A percentile compares a stretch with the other conserved stretches of the same genome.
phyloP scores from a whole-genome alignment of 2,113 vertebrate species.

The Hyperoodon ampullatus region DNA sequence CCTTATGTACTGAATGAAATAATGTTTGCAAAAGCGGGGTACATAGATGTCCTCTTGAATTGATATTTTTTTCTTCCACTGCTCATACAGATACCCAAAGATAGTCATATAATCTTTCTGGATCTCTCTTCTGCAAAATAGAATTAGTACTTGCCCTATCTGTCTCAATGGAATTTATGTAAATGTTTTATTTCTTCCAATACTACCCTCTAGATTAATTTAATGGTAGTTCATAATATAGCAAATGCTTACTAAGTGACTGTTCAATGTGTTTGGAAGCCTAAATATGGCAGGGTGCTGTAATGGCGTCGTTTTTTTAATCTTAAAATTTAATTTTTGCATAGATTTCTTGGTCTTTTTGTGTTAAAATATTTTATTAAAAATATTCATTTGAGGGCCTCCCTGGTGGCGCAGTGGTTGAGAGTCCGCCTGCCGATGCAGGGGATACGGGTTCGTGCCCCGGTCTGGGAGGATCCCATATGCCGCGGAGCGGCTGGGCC shows the following conservation, averaged over 20 bases:
- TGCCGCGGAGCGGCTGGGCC: too few species aligned
- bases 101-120: neutral
- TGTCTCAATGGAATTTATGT: neutral
- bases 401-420: too few species aligned
- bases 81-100: neutral
- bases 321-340: slow-evolving; percentile 4
- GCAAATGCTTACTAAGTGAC: slow-evolving; percentile 1
- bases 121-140: neutral
- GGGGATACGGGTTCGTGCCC: too few species aligned
- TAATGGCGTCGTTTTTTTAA: neutral
- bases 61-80: neutral
- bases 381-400: neutral
- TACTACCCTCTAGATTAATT: slow-evolving; percentile 14
- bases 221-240: neutral
- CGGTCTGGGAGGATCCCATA: too few species aligned
- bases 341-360: neutral
- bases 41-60: neutral
- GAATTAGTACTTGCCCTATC: neutral
- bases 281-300: neutral
- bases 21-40: neutral
- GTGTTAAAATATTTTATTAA: slow-evolving; percentile 34
- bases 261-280: slow-evolving; percentile 24
- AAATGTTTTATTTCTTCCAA: slow-evolving; percentile 27
- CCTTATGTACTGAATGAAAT: slow-evolving; percentile 31
- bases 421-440: too few species aligned